These are phyloP conservation scores for Chrysemys picta DNA, from an alignment of 2,113 vertebrate genomes.

Conservation along the genomic window DNA sequence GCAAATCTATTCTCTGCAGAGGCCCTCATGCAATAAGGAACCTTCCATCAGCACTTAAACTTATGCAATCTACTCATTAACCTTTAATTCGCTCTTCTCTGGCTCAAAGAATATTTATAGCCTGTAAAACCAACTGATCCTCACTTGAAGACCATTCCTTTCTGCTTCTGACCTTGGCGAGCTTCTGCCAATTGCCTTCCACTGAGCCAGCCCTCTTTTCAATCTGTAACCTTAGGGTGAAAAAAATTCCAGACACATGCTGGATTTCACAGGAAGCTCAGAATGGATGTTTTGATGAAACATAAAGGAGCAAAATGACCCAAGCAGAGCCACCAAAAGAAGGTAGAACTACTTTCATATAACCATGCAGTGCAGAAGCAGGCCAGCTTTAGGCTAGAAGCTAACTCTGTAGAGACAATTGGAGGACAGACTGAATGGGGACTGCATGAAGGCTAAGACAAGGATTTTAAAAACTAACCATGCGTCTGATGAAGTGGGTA, in stretches of 20 bases:
- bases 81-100: neutral
- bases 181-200: constrained; percentile 21
- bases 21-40: neutral
- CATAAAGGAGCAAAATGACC: neutral
- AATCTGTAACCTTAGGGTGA: neutral
- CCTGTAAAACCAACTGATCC: constrained; percentile 36
- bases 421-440: neutral
- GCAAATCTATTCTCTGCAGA: neutral
- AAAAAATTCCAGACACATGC: neutral
- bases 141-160: neutral
- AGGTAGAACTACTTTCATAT: neutral
- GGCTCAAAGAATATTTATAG: neutral
- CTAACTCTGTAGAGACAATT: neutral
- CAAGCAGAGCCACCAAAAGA: neutral
- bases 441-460: neutral
- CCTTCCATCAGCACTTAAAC: neutral
- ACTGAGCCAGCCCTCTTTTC: constrained; percentile 23
- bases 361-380: neutral
- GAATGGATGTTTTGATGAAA: neutral
- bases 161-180: constrained; percentile 14
- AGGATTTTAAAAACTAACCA: neutral
- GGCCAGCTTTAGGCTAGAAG: neutral
- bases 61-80: neutral
- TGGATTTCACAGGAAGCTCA: neutral
- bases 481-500: too few species aligned